Conservation (phyloP, 2,888 invertebrate genomes). For the Pasiphila rectangulata region DNA sequence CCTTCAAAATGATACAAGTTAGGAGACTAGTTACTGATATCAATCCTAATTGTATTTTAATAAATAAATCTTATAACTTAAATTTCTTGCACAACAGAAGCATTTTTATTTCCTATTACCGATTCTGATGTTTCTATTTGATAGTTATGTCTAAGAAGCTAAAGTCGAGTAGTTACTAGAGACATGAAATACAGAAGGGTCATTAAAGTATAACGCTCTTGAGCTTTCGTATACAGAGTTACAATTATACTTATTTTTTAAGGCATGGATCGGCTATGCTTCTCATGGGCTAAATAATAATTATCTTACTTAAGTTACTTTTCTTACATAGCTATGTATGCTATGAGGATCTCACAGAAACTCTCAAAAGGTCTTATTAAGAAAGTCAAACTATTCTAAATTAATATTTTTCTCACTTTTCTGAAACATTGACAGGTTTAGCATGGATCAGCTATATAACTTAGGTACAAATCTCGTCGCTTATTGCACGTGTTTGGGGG, state of each 20-base stretch:
- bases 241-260: not conserved
- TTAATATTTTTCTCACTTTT: constrained; percentile 14
- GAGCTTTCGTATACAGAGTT: no score
- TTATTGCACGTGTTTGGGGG: no score
- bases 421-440: constrained; percentile 33
- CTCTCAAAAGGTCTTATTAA: constrained; percentile 22
- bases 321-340: not conserved
- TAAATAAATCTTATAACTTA: constrained; percentile 38
- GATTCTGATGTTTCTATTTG: no score
- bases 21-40: constrained; percentile 44
- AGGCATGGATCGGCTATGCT: constrained; percentile 1
- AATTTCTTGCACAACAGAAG: constrained; percentile 21
- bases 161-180: no score
- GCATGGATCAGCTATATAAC: no score
- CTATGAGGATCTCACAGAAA: constrained; percentile 39
- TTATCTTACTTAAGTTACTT: constrained; percentile 3
- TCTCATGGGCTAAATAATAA: not conserved
- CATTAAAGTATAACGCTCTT: no score
- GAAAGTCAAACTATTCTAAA: not conserved
- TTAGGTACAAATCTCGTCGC: no score
- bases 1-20: constrained; percentile 29
- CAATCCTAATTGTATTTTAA: constrained; percentile 42
- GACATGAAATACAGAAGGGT: no score
- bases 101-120: constrained; percentile 22
- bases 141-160: no score